phyloP scores from a whole-genome alignment of 2,888 invertebrate genomes.

The Hemicrepidius hirtus region DNA sequence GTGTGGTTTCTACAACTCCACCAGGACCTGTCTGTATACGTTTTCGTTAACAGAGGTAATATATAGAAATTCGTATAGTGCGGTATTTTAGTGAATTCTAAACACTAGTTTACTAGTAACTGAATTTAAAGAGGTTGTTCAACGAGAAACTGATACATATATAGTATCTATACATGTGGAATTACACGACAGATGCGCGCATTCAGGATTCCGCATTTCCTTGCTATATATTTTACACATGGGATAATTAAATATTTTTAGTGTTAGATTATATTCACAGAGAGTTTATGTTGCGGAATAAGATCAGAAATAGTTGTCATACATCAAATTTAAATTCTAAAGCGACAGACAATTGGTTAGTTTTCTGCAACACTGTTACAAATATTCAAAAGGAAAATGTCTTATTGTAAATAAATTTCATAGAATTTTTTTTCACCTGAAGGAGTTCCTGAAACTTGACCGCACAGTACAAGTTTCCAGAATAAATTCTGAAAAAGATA shows the following conservation, averaged over 20 bases:
- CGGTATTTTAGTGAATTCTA: constrained; percentile 45
- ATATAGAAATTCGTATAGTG: constrained; percentile 56
- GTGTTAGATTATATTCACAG: constrained; percentile 5
- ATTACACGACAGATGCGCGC: constrained; percentile 32
- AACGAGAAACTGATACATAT: constrained; percentile 33
- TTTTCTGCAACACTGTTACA: neutral
- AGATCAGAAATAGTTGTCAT: constrained; percentile 15
- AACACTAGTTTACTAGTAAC: constrained; percentile 37
- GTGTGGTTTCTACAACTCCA: constrained; percentile 70
- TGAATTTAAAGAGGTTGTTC: constrained; percentile 45
- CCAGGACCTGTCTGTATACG: constrained; percentile 68
- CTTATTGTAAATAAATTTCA: too few relatives aligned
- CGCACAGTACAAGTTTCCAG: too few relatives aligned
- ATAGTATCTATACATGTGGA: constrained; percentile 25
- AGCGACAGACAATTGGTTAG: neutral
- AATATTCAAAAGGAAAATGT: too few relatives aligned
- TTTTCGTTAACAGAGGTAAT: constrained; percentile 70
- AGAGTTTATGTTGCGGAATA: neutral
- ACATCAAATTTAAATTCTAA: neutral
- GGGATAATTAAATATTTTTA: constrained; percentile 33
- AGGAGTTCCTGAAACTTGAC: too few relatives aligned
- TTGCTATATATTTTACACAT: constrained; percentile 38
- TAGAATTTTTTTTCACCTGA: too few relatives aligned
- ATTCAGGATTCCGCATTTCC: constrained; percentile 17
- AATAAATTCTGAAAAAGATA: too few relatives aligned